Evolutionary conservation across 2,888 invertebrate genomes (phyloP).

Genomic region (Athripsodes cinereus): DNA sequence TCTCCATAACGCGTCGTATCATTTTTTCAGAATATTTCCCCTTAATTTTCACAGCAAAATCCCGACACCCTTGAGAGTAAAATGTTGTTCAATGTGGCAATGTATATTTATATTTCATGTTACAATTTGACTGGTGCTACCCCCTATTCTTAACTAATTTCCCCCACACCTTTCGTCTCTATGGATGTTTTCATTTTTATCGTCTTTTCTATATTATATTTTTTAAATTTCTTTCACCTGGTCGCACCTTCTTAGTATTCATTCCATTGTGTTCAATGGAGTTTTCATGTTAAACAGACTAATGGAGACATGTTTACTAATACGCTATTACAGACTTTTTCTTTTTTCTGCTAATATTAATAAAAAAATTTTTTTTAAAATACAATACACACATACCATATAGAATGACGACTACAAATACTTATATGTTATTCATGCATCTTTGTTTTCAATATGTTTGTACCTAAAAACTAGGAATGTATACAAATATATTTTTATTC

Average conservation of each 20-base stretch:
- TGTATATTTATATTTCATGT: constrained; percentile 27
- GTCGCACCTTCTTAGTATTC: constrained; percentile 7
- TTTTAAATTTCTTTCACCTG: constrained; percentile 15
- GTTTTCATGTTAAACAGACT: constrained; percentile 1
- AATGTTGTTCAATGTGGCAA: constrained; percentile 7
- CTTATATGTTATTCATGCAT: no score
- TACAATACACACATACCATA: no score
- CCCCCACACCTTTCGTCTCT: constrained; percentile 6
- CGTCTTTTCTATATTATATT: constrained; percentile 9
- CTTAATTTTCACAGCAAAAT: no score
- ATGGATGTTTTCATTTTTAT: constrained; percentile 18
- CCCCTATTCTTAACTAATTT: constrained; percentile 22
- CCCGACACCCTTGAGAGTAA: constrained; percentile 3
- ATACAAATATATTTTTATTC: no score
- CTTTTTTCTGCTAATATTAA: no score
- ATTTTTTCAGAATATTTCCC: no score
- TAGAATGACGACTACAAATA: no score
- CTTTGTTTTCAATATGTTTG: no score
- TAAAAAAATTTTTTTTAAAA: no score
- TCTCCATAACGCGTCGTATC: no score
- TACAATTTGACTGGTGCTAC: constrained; percentile 13
- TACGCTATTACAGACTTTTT: no score
- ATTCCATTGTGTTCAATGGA: background rate
- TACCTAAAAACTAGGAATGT: no score
- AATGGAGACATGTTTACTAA: background rate